Percentiles rank a stretch among this genome's conserved stretches.
These are phyloP conservation scores for Oconnorella tubifera DNA, from an alignment of 2,888 invertebrate species.

Conservation along the genomic window DNA sequence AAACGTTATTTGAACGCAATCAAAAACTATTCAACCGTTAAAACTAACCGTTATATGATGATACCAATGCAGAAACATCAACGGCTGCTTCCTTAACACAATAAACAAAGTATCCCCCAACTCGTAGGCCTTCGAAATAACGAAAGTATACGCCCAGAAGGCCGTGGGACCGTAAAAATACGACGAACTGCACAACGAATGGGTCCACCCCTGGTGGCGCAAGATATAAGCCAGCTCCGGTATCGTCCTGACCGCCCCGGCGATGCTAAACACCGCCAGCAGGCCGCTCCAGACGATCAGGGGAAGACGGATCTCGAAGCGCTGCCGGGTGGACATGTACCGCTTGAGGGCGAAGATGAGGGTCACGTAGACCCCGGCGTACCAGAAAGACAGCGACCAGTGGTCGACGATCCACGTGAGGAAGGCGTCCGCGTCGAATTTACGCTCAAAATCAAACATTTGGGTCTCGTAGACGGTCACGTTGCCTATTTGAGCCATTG, in stretches of 20 bases:
- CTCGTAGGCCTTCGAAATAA: constrained; percentile 91
- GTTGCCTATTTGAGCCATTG: constrained; percentile 6
- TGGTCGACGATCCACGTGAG: constrained; percentile 92
- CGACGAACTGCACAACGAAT: constrained; percentile 80
- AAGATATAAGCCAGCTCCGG: constrained; percentile 88
- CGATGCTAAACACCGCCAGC: constrained; percentile 89
- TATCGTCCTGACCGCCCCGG: constrained; percentile 78
- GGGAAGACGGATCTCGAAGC: constrained; percentile 81
- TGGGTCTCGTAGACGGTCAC: constrained; percentile 12
- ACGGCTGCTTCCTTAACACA: constrained; percentile 57
- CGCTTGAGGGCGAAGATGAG: constrained; percentile 89
- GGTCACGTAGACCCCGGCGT: constrained; percentile 72
- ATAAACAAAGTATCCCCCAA: constrained; percentile 64
- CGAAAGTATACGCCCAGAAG: constrained; percentile 97
- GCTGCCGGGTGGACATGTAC: constrained; percentile 85
- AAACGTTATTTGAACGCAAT: too few species aligned
- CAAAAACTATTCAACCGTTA: too few species aligned
- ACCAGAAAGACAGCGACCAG: constrained; percentile 90
- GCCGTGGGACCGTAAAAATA: constrained; percentile 67
- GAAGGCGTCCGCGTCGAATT: constrained; percentile 83
- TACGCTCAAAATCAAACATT: constrained; percentile 72
- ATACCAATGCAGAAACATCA: constrained; percentile 61
- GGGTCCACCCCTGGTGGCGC: constrained; percentile 83
- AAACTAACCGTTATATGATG: constrained; percentile 57
- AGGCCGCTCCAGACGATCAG: constrained; percentile 87